A percentile compares a stretch with the other conserved stretches of the same genome.
phyloP scores from a whole-genome alignment of 2,888 invertebrate genomes.

The Alviniconcha strummeri region DNA sequence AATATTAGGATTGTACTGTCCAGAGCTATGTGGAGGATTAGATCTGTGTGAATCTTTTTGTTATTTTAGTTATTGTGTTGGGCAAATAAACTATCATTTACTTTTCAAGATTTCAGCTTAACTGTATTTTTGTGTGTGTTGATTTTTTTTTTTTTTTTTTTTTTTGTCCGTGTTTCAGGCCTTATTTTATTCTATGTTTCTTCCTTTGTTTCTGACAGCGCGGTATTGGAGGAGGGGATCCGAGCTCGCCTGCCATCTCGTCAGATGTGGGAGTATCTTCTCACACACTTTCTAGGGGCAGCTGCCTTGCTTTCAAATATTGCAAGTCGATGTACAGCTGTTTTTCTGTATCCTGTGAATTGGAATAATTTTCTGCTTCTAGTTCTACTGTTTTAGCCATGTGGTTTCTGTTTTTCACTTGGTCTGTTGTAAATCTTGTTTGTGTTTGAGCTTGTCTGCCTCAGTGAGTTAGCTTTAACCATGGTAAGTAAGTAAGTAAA shows the following conservation, averaged over 20 bases:
- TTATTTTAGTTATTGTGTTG: no score
- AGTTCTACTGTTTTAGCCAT: background rate
- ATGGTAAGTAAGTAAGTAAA: no score
- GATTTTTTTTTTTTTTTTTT: background rate
- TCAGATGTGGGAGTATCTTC: slow-evolving; percentile 33
- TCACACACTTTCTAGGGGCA: slow-evolving; percentile 15
- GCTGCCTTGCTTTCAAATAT: slow-evolving; percentile 24
- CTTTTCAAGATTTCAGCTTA: no score
- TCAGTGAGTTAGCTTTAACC: no score
- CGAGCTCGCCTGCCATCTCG: slow-evolving; percentile 33
- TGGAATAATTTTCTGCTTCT: background rate
- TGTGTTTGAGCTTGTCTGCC: background rate
- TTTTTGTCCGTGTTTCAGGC: background rate
- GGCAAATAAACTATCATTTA: no score
- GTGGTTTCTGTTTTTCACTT: background rate
- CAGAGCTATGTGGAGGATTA: no score
- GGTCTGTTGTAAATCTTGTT: background rate
- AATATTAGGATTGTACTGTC: no score
- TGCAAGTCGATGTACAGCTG: slow-evolving; percentile 22
- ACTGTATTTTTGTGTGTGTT: background rate
- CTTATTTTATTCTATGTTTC: background rate
- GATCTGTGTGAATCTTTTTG: no score
- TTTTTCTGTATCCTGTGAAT: slow-evolving; percentile 38
- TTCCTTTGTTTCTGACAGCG: slow-evolving; percentile 6
- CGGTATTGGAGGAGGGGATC: slow-evolving; percentile 12